Conservation (phyloP, 2,888 invertebrate species). For the Byasa hedistus region DNA sequence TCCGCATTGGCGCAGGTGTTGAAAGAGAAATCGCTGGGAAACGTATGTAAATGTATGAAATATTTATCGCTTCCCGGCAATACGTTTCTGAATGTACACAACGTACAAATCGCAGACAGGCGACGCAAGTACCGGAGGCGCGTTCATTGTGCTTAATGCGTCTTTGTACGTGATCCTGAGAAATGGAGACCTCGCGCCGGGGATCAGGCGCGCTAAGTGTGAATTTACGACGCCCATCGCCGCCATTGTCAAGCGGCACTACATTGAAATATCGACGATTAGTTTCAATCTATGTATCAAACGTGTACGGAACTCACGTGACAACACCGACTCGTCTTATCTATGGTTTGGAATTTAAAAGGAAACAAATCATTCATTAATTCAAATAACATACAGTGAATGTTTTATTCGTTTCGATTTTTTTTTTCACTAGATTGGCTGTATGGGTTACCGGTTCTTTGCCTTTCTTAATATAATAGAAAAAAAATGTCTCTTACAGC, state of each 20-base stretch:
- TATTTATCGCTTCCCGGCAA: background rate
- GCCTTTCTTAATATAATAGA: too few species aligned
- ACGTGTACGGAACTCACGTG: background rate
- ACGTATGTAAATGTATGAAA: slow-evolving; percentile 1
- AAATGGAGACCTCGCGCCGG: slow-evolving; percentile 51
- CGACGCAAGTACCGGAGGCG: slow-evolving; percentile 4
- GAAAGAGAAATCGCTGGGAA: background rate
- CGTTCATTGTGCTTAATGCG: slow-evolving; percentile 28
- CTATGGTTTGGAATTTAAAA: too few species aligned
- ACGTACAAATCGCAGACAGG: slow-evolving; percentile 6
- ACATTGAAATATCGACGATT: slow-evolving; percentile 20
- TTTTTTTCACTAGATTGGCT: too few species aligned
- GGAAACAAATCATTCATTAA: too few species aligned
- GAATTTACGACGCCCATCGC: slow-evolving; percentile 52
- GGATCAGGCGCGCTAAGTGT: slow-evolving; percentile 49
- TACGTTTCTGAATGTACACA: background rate
- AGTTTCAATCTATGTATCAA: slow-evolving; percentile 1
- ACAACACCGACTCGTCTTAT: background rate
- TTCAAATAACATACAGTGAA: too few species aligned
- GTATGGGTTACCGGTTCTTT: too few species aligned
- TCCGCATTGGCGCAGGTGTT: background rate
- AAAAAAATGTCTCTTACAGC: too few species aligned
- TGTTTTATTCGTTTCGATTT: too few species aligned
- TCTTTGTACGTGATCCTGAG: slow-evolving; percentile 52
- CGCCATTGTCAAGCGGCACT: background rate